These are phyloP conservation scores for Scomber scombrus DNA, from an alignment of 2,113 vertebrate genomes.

Conservation along the genomic window DNA sequence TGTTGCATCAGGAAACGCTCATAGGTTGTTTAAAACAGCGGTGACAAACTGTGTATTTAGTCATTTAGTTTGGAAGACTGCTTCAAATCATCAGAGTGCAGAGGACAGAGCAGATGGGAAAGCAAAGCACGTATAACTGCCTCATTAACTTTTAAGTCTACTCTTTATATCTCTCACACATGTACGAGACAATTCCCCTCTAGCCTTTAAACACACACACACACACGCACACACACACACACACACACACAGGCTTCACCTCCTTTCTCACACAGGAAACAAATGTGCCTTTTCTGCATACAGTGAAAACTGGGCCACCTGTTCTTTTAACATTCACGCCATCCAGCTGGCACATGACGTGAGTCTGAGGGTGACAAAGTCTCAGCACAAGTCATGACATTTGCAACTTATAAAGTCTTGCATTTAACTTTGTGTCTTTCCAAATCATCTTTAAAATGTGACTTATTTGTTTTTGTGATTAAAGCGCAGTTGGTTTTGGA, in stretches of 20 bases:
- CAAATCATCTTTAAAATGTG: no score
- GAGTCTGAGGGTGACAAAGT: not conserved
- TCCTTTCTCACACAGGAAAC: not conserved
- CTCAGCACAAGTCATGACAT: no score
- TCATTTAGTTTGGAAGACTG: no score
- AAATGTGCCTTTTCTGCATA: not conserved
- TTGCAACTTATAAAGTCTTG: no score
- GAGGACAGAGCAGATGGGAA: slow-evolving; percentile 43
- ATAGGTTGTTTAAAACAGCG: no score
- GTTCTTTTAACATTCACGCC: not conserved
- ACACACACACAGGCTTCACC: not conserved
- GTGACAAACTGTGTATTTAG: no score
- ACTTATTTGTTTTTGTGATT: no score
- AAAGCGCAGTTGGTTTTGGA: no score
- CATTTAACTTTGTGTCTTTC: no score
- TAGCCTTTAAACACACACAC: not conserved
- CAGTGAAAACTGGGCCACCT: slow-evolving; percentile 7
- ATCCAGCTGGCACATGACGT: slow-evolving; percentile 14
- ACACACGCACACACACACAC: not conserved
- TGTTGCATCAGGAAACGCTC: no score
- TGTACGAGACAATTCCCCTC: not conserved
- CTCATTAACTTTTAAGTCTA: slow-evolving; percentile 18
- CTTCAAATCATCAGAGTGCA: no score
- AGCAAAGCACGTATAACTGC: slow-evolving; percentile 27
- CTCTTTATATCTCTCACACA: not conserved